Percentiles rank a stretch among this genome's conserved stretches.
Conservation (phyloP, 1,140 invertebrate genomes). For the Macrobrachium rosenbergii region DNA sequence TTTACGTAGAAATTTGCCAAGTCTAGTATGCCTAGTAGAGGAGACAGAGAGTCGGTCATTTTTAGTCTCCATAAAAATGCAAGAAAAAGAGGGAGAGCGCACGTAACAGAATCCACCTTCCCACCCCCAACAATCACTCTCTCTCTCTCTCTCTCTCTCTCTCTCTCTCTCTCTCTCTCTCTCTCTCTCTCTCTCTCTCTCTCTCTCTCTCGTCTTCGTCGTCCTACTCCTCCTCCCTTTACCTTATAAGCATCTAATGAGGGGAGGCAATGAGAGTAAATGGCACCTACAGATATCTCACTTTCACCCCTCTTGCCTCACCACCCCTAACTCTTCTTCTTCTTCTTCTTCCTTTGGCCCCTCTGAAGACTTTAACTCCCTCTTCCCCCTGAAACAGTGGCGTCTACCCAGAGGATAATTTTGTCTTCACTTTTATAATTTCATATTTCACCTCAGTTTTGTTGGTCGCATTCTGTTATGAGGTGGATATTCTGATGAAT, state of each 20-base stretch:
- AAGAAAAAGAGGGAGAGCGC: too few species aligned
- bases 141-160: slow-evolving; percentile 12
- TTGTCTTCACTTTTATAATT: background rate
- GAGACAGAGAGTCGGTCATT: background rate
- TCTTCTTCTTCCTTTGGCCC: background rate
- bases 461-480: too few species aligned
- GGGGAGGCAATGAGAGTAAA: too few species aligned
- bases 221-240: background rate
- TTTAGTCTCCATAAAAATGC: background rate
- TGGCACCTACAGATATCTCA: too few species aligned
- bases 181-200: slow-evolving; percentile 20
- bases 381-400: background rate
- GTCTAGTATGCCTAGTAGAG: too few species aligned
- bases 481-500: too few species aligned
- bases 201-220: slow-evolving; percentile 4
- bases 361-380: background rate
- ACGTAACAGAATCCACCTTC: too few species aligned
- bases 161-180: slow-evolving; percentile 7
- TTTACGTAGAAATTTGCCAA: too few species aligned
- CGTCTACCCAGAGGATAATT: background rate
- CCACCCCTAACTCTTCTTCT: background rate
- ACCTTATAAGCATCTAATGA: too few species aligned
- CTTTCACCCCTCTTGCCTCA: too few species aligned
- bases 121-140: background rate
- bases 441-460: too few species aligned